Evolutionary conservation across 2,888 invertebrate species (phyloP).

Genomic region (Gymnosoma rotundatum): DNA sequence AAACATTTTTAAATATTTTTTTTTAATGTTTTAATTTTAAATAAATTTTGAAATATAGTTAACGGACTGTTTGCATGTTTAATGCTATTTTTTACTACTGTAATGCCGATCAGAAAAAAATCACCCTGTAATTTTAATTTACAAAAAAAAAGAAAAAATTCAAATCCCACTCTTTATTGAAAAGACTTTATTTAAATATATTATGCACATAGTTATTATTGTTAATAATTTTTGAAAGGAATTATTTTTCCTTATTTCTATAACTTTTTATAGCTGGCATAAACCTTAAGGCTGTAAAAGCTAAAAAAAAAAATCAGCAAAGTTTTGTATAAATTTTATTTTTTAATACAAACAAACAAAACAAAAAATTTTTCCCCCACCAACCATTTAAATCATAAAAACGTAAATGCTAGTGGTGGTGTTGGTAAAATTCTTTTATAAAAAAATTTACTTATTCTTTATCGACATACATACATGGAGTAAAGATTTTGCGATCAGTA

Average conservation of each 20-base stretch:
- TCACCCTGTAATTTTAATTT: too few species aligned
- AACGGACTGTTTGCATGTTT: too few species aligned
- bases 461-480: neutral
- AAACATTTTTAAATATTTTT: too few species aligned
- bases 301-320: slow-evolving; percentile 31
- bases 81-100: too few species aligned
- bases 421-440: slow-evolving; percentile 7
- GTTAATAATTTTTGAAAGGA: slow-evolving; percentile 1
- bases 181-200: slow-evolving; percentile 1
- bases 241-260: slow-evolving; percentile 4
- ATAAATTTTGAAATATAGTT: too few species aligned
- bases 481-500: slow-evolving; percentile 20
- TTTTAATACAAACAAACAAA: slow-evolving; percentile 6
- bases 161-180: slow-evolving; percentile 7
- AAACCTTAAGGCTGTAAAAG: slow-evolving; percentile 1
- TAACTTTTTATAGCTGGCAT: slow-evolving; percentile 11
- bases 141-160: too few species aligned
- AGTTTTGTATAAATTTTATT: neutral
- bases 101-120: too few species aligned
- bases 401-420: neutral
- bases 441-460: neutral
- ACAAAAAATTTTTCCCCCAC: neutral
- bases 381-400: slow-evolving; percentile 33
- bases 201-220: neutral
- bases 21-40: too few species aligned